Conservation (phyloP, 2,797 vertebrate species). For the Crenichthys baileyi region DNA sequence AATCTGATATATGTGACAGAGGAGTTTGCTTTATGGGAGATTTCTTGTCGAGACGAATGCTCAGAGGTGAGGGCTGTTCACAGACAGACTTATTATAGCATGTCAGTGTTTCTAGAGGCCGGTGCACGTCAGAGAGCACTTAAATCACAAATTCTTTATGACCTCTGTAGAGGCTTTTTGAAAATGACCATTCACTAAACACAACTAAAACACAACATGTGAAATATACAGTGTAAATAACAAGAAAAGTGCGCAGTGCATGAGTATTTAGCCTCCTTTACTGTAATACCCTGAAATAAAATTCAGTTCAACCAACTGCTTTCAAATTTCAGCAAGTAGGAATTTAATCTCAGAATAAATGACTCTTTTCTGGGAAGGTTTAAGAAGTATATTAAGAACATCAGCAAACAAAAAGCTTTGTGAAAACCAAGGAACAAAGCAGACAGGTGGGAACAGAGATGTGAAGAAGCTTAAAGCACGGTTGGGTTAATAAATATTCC, state of each 20-base stretch:
- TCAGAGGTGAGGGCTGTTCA: constrained; percentile 17
- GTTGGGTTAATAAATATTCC: neutral
- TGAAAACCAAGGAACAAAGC: neutral
- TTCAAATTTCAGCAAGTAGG: neutral
- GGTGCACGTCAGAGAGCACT: constrained; percentile 6
- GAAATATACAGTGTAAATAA: neutral
- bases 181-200: constrained; percentile 17
- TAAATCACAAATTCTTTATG: constrained; percentile 3
- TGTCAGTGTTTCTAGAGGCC: constrained; percentile 11
- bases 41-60: constrained; percentile 21
- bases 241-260: neutral
- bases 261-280: neutral
- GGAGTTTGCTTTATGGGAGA: constrained; percentile 21
- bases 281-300: neutral
- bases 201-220: neutral
- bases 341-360: no score
- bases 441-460: neutral
- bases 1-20: constrained; percentile 48
- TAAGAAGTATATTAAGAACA: neutral
- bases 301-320: neutral
- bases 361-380: neutral
- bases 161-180: neutral
- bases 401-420: neutral
- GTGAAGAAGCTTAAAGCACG: neutral
- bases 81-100: constrained; percentile 14